Evolutionary conservation across 2,888 invertebrate species (phyloP), one percentile per base, ranked within the genome.

Genomic region (Escarpia spicata): DNA sequence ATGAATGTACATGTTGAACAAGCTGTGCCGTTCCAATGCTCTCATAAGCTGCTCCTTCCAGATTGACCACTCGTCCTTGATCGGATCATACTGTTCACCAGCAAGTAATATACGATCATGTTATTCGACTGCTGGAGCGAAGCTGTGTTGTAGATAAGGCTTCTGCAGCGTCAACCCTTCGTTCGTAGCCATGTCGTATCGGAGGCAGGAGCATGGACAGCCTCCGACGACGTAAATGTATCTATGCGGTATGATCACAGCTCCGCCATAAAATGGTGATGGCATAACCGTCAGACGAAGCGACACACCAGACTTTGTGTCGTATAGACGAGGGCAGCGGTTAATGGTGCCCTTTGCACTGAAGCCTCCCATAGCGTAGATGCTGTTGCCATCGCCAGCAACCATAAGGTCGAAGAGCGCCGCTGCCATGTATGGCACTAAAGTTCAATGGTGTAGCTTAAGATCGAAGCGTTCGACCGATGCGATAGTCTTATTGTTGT

Each of bases 321-420:
- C 93, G 52, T 92, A 93, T 44, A 75, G 92, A 90, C 45, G 44
- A 12, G 92, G 60, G 58, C 52, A 44, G 31, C 43, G 45, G 52
- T 93, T 93, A 3, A 93, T 91, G 8, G 90, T 45, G 75, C 92
- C 93, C 15, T 92, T 89, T n/a, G 92, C 92, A 45, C 90, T 92
- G 60, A 93, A 93, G 89, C 94, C 94, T 15, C 93, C 92, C 12
- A 94, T 91, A 19, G 92, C 93, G 60, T 91, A 94, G 52, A 94
- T 92, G 90, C 92, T n/a, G 43, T 89, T 91, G 43, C 92, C 93
- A n/a, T 90, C 91, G 91, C 91, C 92, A 90, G 89, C 91, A 10
- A 92, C 92, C 4, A 93, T 91, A 6, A 93, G 92, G 43, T 94
- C 93, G 19, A 93, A 93, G 6, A 93, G 92, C 12, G 92, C 93